Evolutionary conservation across 2,113 vertebrate genomes (phyloP), one percentile per base, ranked within the genome.

Genomic region (Prolemur simus): DNA sequence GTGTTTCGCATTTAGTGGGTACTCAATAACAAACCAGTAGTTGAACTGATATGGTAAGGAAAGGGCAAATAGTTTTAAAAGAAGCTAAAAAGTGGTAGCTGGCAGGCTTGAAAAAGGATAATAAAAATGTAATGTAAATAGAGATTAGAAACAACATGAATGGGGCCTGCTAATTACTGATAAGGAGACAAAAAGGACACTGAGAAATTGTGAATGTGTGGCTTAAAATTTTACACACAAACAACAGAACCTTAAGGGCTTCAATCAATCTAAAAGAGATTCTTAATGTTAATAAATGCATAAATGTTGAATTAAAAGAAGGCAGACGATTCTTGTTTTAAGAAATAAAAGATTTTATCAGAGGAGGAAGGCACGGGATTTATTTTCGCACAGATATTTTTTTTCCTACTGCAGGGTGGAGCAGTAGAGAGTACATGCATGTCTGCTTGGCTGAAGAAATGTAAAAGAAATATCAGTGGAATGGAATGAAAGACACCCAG

Each of bases 91-190:
- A 60, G 64, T 78, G 32, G 34, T 80, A 74, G 9, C 49, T 52
- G n/a, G 32, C 6, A 90, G 56, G 14, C 37, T 80, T 74, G 20
- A 69, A 92, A 74, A 86, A 90, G 34, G 1, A 87, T 87, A 87
- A 82, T 64, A 77, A 77, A 95, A 52, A 86, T 77, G 21, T n/a
- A 92, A 74, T 56, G 14, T 34, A 93, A 73, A 73, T 14, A 90
- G 6, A 96, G 87, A 93, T 93, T 73, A 91, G 78, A 93, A 87
- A 87, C 32, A 89, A 96, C 86, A 91, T 52, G 23, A 81, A 32
- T 54, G 27, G 18, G 29, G 76, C 20, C 42, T 71, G 80, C 47
- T 95, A 92, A 96, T 96, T 89, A 68, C 71, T 89, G 74, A 91
- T 89, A 93, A 87, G n/a, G 58, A 91, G 6, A 93, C 23, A 86